phyloP scores from a whole-genome alignment of 92 coral and sea anemone species.

The Umimayanthus kanabou region DNA sequence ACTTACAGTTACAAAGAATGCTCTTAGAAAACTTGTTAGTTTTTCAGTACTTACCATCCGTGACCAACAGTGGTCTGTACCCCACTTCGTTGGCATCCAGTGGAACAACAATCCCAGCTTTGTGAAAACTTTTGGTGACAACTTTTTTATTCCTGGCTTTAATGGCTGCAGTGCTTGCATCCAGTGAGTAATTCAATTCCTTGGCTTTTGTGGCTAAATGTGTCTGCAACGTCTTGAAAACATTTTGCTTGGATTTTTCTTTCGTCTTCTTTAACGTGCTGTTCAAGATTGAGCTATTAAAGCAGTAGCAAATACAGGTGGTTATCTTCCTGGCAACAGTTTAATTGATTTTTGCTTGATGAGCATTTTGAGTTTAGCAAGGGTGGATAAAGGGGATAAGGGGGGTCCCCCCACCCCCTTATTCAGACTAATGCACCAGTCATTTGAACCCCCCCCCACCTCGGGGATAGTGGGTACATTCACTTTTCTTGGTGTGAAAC shows the following conservation, averaged over 20 bases:
- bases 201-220: conserved; percentile 67
- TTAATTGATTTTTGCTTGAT: not conserved
- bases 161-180: conserved; percentile 65
- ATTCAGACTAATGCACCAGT: too few relatives aligned
- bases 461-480: too few relatives aligned
- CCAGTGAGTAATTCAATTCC: conserved; percentile 61
- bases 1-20: not conserved
- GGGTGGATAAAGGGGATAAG: too few relatives aligned
- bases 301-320: not conserved
- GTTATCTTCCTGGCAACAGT: not conserved
- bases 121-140: conserved; percentile 89
- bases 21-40: not conserved
- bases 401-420: too few relatives aligned
- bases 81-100: conserved; percentile 92
- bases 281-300: conserved; percentile 50
- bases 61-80: conserved; percentile 85
- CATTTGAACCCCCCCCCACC: too few relatives aligned
- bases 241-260: conserved; percentile 61
- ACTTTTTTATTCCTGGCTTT: conserved; percentile 89
- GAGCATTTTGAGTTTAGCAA: not conserved
- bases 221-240: conserved; percentile 69
- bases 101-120: conserved; percentile 96
- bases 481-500: too few relatives aligned
- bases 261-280: conserved; percentile 71
- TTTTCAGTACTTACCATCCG: conserved; percentile 74